Conservation (phyloP, 2,113 vertebrate species). For the Salvelinus sp. region DNA sequence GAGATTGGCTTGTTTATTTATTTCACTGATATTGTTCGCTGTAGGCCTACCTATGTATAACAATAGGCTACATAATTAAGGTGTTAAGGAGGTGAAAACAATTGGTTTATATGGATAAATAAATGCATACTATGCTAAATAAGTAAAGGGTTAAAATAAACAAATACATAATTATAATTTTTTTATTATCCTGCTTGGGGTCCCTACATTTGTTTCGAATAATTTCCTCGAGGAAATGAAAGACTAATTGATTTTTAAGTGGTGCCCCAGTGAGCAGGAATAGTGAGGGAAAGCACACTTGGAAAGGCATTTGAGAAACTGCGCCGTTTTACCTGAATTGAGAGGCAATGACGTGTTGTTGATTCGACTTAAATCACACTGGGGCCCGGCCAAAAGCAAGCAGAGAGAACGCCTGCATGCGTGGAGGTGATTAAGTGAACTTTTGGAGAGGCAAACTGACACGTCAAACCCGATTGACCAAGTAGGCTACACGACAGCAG, state of each 20-base stretch:
- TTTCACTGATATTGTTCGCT: too few relatives aligned
- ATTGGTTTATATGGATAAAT: too few relatives aligned
- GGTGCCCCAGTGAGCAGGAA: slow-evolving; percentile 66
- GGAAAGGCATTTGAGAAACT: slow-evolving; percentile 68
- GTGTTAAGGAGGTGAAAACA: too few relatives aligned
- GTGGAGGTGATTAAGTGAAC: slow-evolving; percentile 59
- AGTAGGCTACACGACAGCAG: slow-evolving; percentile 52
- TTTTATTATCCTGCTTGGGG: slow-evolving; percentile 67
- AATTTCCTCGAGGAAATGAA: slow-evolving; percentile 68
- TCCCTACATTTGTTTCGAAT: slow-evolving; percentile 67
- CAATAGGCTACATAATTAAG: too few relatives aligned
- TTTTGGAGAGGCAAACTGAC: slow-evolving; percentile 65
- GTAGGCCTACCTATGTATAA: too few relatives aligned
- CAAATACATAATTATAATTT: slow-evolving; percentile 22
- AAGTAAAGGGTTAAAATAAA: slow-evolving; percentile 63
- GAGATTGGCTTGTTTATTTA: too few relatives aligned
- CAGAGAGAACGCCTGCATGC: slow-evolving; percentile 37
- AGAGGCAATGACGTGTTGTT: slow-evolving; percentile 70
- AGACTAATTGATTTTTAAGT: slow-evolving; percentile 84
- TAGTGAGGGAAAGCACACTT: slow-evolving; percentile 58
- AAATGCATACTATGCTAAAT: slow-evolving; percentile 32
- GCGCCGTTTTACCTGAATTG: slow-evolving; percentile 70
- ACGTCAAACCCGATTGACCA: slow-evolving; percentile 66
- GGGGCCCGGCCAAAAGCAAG: slow-evolving; percentile 48
- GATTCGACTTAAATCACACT: slow-evolving; percentile 64